Conservation (phyloP, 2,888 invertebrate genomes). For the Norana najaformis region DNA sequence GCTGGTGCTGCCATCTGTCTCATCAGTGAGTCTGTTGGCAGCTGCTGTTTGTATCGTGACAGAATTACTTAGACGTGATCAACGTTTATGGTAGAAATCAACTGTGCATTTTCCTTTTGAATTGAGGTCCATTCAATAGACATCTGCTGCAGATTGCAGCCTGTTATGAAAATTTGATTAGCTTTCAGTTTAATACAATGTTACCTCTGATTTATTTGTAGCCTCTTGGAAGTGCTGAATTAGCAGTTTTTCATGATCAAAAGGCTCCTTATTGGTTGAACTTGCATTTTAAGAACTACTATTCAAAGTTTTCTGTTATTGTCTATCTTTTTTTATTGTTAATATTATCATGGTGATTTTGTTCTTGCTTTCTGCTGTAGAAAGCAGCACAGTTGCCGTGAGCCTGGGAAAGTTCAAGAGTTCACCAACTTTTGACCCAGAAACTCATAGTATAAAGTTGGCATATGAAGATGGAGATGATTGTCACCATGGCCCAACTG, state of each 20-base stretch:
- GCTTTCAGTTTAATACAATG: not conserved
- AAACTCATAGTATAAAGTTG: not conserved
- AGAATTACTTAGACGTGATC: not conserved
- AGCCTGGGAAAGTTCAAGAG: conserved; percentile 23
- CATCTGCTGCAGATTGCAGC: too few relatives aligned
- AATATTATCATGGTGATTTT: not conserved
- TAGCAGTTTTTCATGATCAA: not conserved
- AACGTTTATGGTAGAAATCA: not conserved
- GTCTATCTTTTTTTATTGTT: not conserved
- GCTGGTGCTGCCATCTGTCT: not conserved
- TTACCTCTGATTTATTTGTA: not conserved
- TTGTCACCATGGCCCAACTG: not conserved
- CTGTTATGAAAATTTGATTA: not conserved
- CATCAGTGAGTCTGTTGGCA: not conserved
- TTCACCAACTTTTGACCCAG: not conserved
- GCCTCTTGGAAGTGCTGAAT: not conserved
- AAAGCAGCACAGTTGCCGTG: not conserved
- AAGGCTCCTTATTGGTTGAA: not conserved
- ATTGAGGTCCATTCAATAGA: not conserved
- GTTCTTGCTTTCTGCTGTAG: not conserved
- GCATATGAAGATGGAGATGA: not conserved
- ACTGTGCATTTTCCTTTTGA: not conserved
- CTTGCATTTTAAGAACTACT: not conserved
- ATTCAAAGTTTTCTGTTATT: not conserved
- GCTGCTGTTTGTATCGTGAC: not conserved